Evolutionary conservation across 2,888 invertebrate genomes (phyloP), one percentile per base, ranked within the genome.

Genomic region (Diaperis boleti): DNA sequence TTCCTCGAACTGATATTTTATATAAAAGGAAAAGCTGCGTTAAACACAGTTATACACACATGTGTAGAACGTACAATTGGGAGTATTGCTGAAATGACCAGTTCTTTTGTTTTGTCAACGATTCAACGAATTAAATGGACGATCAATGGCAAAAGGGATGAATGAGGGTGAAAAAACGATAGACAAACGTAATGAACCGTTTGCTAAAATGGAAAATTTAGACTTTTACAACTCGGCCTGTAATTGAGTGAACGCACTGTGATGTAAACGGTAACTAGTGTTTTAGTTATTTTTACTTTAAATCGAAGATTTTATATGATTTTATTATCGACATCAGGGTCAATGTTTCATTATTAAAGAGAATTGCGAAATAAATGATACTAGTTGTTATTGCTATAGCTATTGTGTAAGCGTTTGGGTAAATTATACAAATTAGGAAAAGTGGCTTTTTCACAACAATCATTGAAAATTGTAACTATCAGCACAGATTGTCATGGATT

Each of bases 1-100:
- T 70, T 67, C 68, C 59, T 39, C 59, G 61, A 68, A 66, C 42
- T 52, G 42, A 41, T 59, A 22, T 35, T 35, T 54, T 49, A 52
- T n/a, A n/a, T 63, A 42, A 52, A 50, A 59, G 59, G 49, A 62
- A 50, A 59, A 52, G 10, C 18, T 14, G 8, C 7, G 55, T 41
- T 61, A 60, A 60, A 42, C 31, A 45, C 39, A 39, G 37, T 47
- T 47, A 47, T 59, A 49, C 6, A n/a, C 13, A 11, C 14, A 7
- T 29, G 15, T 13, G 29, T 17, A 10, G n/a, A 59, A 60, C 41
- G 42, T 52, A 33, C 59, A 60, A 60, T 60, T 52, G 52, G 10
- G 29, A 20, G 26, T 22, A 52, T 39, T 20, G 50, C 42, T 20
- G 29, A 60, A 42, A 49, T 49, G 37, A 45, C 20, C 29, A 35